Base-by-base conservation (phyloP, 2,888 invertebrate genomes). In the Meteorus colon region DNA sequence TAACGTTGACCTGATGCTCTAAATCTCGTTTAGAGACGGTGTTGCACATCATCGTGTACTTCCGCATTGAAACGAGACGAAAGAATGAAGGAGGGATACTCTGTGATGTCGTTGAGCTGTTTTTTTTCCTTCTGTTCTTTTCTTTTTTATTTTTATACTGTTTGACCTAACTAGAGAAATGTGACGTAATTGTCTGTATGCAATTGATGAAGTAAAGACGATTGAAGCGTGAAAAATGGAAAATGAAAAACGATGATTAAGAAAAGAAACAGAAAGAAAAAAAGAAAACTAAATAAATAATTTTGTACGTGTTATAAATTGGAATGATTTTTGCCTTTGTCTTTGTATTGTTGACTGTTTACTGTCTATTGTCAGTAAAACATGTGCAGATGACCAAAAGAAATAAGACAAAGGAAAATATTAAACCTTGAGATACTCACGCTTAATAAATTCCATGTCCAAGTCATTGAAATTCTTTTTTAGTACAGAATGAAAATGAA, bases 51-150 rank as follows among this genome's bases (percentile, higher is more conserved):
- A 19, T 37, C 65, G 41, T n/a, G 37, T 5, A 31, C 65, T 65
- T 65, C 65, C 65, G 65, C 65, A 34, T 65, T 65, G 65, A 37
- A 41, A 65, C n/a, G 55, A 55, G 55, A 55, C n/a, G 19, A 55
- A 8, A 19, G n/a, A 19, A 19, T 19, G 8, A 19, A 55, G 55
- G 2, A 19, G n/a, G n/a, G 4, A n/a, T 8, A 24, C 48, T 48
- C 48, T 48, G 10, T 45, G n/a, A n/a, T 48, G 48, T 48, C n/a
- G n/a, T 48, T 16, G 16, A 4, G 48, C n/a, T n/a, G 34, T 55
- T 19, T 48, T 55, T n/a, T 55, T 55, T 19, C 8, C 8, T 19
- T 55, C 6, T 48, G 16, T 48, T 4, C 19, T 8, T 19, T 24
- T 55, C 4, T 3, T 55, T 19, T 19, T 41, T 41, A 41, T 41